Evolutionary conservation across 2,888 invertebrate genomes (phyloP), one percentile per base, ranked within the genome.

Genomic region (Chymomyza procnemis): DNA sequence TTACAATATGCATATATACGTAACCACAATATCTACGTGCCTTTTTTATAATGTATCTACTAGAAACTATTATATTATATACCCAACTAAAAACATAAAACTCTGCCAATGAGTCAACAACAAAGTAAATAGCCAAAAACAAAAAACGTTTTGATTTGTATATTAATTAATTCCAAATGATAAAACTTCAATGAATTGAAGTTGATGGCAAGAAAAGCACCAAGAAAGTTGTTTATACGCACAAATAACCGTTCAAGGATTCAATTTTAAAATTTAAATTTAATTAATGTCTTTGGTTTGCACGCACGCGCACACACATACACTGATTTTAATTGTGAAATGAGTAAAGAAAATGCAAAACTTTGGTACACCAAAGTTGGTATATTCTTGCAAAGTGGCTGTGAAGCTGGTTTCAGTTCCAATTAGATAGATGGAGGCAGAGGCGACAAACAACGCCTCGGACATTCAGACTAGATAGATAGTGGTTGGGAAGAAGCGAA

Each of bases 171-270:
- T 26, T 22, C 26, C 26, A 26, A 26, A 26, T 6, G 1, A 26
- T n/a, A 4, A 12, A 55, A 30, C 34, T 41, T 41, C 34, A 41
- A 41, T 41, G n/a, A 19, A 55, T 55, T 30, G 55, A 55, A 55
- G 26, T 21, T 19, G 9, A 22, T n/a, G n/a, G 22, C 12, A 21
- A 55, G 21, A 14, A 55, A 55, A n/a, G 21, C 22, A 55, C 21
- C 22, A n/a, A 21, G 21, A 41, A 41, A 41, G 34, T 41, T 9
- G 9, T 41, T 41, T 41, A 41, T 41, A 12, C 67, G 64, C 68
- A 71, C 70, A 67, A 66, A 66, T 75, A 56, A 72, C 64, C 65
- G 69, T 76, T 73, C 18, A 47, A 56, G 50, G n/a, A n/a, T n/a
- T n/a, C n/a, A n/a, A n/a, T n/a, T n/a, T n/a, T n/a, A 67, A 73